Evolutionary conservation across 2,888 invertebrate genomes (phyloP).

Genomic region (Trissonchulus latispiculum): DNA sequence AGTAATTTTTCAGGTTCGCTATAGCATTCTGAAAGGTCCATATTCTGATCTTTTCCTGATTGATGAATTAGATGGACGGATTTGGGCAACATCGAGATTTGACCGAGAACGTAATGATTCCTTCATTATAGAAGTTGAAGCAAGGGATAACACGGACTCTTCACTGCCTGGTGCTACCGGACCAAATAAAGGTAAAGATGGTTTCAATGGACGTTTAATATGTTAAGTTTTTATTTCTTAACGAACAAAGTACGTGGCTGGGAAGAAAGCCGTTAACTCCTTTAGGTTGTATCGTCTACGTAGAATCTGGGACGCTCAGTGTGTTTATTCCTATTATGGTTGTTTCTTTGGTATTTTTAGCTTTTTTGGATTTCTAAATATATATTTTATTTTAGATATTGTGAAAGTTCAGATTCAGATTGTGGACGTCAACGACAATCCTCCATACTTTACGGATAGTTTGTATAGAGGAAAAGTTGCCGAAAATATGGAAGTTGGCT

Average conservation of each 20-base stretch:
- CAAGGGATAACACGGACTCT: conserved; percentile 89
- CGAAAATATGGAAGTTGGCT: conserved; percentile 31
- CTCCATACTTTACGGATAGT: conserved; percentile 72
- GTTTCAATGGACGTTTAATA: too few relatives aligned
- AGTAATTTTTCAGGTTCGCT: conserved; percentile 30
- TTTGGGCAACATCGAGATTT: conserved; percentile 87
- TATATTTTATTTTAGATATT: conserved; percentile 50
- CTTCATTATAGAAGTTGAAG: conserved; percentile 92
- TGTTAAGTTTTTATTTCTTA: too few relatives aligned
- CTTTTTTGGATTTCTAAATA: too few relatives aligned
- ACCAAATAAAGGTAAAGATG: conserved; percentile 37
- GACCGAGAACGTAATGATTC: conserved; percentile 91
- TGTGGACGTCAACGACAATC: conserved; percentile 96
- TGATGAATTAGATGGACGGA: conserved; percentile 85
- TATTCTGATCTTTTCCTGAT: conserved; percentile 62
- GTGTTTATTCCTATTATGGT: too few relatives aligned
- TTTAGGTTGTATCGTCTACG: too few relatives aligned
- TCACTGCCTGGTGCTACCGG: conserved; percentile 51
- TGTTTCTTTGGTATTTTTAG: too few relatives aligned
- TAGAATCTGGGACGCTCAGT: too few relatives aligned
- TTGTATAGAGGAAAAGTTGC: conserved; percentile 18
- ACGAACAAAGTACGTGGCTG: too few relatives aligned
- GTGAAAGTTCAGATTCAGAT: conserved; percentile 92
- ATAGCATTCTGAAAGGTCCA: conserved; percentile 35
- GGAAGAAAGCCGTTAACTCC: too few relatives aligned